Percentiles rank a stretch among this genome's conserved stretches.
These are phyloP conservation scores for Aratinga solstitialis DNA, from an alignment of 2,797 vertebrate genomes.

Conservation along the genomic window DNA sequence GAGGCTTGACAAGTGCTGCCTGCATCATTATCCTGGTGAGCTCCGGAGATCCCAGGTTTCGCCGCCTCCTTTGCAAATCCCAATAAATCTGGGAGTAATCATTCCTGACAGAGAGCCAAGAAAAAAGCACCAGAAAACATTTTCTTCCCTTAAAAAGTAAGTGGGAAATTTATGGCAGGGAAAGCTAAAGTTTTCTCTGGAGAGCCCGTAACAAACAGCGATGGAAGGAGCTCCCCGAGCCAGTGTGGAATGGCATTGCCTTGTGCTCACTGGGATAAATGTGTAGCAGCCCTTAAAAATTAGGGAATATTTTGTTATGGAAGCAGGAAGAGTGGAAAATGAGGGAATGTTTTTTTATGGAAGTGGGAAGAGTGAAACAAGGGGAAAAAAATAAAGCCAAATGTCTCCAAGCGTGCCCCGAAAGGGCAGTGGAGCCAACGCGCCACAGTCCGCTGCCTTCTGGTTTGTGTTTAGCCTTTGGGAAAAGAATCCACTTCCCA, in stretches of 20 bases:
- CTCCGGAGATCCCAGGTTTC: neutral
- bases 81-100: slow-evolving; percentile 55
- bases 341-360: neutral
- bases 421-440: neutral
- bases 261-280: neutral
- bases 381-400: neutral
- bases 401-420: neutral
- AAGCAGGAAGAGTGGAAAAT: neutral
- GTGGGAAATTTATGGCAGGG: slow-evolving; percentile 2
- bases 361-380: neutral
- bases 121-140: slow-evolving; percentile 31
- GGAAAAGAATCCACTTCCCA: neutral
- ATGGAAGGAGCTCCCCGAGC: fast-evolving
- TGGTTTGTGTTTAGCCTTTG: slow-evolving; percentile 60
- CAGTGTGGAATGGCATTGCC: neutral
- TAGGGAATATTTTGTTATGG: neutral
- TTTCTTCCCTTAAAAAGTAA: slow-evolving; percentile 37
- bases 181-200: neutral
- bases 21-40: neutral
- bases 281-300: neutral
- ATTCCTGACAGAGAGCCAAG: neutral
- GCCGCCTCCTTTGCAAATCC: neutral
- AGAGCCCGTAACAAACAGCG: neutral
- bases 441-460: neutral
- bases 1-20: slow-evolving; percentile 1